Conservation (phyloP, 2,888 invertebrate species). For the Pelosia muscerda region DNA sequence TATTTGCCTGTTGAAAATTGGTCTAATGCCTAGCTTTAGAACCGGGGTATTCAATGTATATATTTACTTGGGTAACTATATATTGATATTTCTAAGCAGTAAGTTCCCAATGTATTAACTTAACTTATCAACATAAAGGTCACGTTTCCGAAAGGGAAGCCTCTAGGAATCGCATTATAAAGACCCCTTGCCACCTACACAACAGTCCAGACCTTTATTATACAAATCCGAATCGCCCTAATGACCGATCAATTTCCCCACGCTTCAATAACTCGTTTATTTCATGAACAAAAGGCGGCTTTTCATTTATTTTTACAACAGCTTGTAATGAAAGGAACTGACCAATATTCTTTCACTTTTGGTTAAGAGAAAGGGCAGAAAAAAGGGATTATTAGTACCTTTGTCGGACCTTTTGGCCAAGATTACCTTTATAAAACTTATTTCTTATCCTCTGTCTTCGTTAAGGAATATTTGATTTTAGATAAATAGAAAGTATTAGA, state of each 20-base stretch:
- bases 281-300: slow-evolving; percentile 11
- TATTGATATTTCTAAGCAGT: no score
- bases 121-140: background rate
- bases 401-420: slow-evolving; percentile 1
- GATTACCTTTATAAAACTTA: slow-evolving; percentile 11
- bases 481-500: background rate
- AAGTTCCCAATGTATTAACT: no score
- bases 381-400: slow-evolving; percentile 14
- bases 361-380: slow-evolving; percentile 5
- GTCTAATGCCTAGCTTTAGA: no score
- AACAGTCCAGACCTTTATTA: background rate
- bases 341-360: slow-evolving; percentile 16
- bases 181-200: background rate
- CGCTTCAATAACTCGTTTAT: slow-evolving; percentile 1
- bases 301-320: slow-evolving; percentile 19
- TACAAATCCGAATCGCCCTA: background rate
- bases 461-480: slow-evolving; percentile 2
- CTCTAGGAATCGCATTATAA: background rate
- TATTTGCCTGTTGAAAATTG: no score
- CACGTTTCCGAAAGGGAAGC: background rate
- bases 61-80: no score
- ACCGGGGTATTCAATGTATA: background rate
- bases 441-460: background rate
- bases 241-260: background rate
- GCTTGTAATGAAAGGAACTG: slow-evolving; percentile 16